A percentile compares a stretch with the other conserved stretches of the same genome.
Evolutionary conservation across 1,140 invertebrate species (phyloP).

Genomic region (Drosophila pallidifrons): DNA sequence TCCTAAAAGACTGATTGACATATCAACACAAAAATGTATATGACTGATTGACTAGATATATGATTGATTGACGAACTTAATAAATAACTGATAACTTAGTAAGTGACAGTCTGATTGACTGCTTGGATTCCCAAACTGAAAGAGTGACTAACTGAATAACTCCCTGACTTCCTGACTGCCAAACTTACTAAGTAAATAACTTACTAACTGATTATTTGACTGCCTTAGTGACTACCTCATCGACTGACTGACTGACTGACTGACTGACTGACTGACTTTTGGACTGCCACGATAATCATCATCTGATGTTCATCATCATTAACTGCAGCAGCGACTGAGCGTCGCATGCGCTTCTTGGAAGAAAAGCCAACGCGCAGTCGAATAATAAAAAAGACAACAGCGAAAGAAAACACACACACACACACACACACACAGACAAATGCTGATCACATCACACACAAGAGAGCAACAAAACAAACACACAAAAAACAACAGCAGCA

Average conservation of each 20-base stretch:
- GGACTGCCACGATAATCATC: conserved; percentile 36
- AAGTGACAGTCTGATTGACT: too few relatives aligned
- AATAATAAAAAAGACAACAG: conserved; percentile 47
- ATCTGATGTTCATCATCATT: conserved; percentile 55
- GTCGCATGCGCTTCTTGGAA: conserved; percentile 73
- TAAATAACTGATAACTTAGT: too few relatives aligned
- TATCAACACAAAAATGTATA: too few relatives aligned
- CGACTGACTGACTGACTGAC: conserved; percentile 52
- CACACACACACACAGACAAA: conserved; percentile 7
- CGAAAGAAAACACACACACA: conserved; percentile 53
- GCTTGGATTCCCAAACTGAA: too few relatives aligned
- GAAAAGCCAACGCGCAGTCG: conserved; percentile 50
- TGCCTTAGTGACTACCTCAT: conserved; percentile 40
- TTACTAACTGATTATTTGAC: conserved; percentile 53
- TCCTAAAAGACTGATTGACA: too few relatives aligned
- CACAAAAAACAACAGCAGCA: conserved; percentile 12
- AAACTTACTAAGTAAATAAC: too few relatives aligned
- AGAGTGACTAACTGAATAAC: too few relatives aligned
- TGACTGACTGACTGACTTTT: conserved; percentile 43
- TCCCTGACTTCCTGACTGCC: too few relatives aligned
- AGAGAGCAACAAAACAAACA: conserved; percentile 31
- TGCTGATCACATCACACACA: conserved; percentile 25
- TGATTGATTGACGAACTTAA: too few relatives aligned
- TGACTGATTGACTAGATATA: too few relatives aligned
- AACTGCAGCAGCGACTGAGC: conserved; percentile 24